These are phyloP conservation scores for Natrix natrix DNA, from an alignment of 2,797 vertebrate species.

Conservation along the genomic window DNA sequence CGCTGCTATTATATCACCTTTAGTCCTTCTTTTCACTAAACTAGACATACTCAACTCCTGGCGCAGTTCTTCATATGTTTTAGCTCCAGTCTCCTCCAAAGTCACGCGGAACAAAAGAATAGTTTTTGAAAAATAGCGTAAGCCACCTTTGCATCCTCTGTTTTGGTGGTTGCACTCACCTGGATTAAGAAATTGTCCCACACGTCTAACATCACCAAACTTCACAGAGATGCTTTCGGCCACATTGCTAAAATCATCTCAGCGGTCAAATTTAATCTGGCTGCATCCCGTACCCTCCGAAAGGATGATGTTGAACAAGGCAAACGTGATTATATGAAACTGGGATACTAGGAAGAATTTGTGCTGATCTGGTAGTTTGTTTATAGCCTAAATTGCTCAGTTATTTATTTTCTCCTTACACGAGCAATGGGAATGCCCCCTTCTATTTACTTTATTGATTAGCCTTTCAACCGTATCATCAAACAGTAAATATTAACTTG, in stretches of 20 bases:
- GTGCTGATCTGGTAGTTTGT: slow-evolving; percentile 1
- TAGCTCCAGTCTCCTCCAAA: slow-evolving; percentile 34
- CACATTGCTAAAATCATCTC: slow-evolving; percentile 52
- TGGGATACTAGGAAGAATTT: slow-evolving; percentile 43
- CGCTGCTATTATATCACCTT: neutral
- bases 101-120: slow-evolving; percentile 24
- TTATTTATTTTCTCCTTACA: slow-evolving; percentile 20
- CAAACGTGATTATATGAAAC: slow-evolving; percentile 51
- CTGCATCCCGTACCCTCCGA: slow-evolving; percentile 50
- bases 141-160: slow-evolving; percentile 58
- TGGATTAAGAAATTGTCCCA: slow-evolving; percentile 20
- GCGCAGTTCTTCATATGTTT: neutral
- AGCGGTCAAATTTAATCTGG: slow-evolving; percentile 60
- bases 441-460: neutral
- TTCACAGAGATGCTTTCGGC: slow-evolving; percentile 48
- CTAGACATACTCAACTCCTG: neutral
- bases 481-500: neutral
- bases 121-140: neutral
- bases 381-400: neutral
- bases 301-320: neutral
- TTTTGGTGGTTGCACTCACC: slow-evolving; percentile 46
- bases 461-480: neutral
- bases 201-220: neutral
- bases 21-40: neutral
- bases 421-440: slow-evolving; percentile 27